phyloP scores from a whole-genome alignment of 2,888 invertebrate genomes.

The Acleris cristana region DNA sequence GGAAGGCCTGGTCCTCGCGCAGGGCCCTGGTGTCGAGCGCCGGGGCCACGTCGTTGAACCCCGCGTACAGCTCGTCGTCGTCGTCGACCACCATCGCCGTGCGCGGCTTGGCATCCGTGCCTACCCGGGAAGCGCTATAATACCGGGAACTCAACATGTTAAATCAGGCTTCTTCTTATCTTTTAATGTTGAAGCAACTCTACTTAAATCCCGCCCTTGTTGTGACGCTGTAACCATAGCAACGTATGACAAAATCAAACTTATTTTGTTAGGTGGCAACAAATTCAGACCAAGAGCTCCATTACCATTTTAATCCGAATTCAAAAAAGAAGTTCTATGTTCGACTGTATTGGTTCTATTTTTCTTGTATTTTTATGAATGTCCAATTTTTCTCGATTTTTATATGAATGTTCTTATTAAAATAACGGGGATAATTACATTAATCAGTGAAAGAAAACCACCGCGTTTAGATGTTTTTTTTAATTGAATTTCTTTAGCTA shows the following conservation, averaged over 20 bases:
- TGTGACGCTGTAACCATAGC: slow-evolving; percentile 76
- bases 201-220: slow-evolving; percentile 50
- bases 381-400: too few relatives aligned
- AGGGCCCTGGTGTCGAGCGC: slow-evolving; percentile 87
- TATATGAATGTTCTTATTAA: too few relatives aligned
- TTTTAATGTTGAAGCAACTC: neutral
- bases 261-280: slow-evolving; percentile 9
- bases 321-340: neutral
- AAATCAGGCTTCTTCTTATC: slow-evolving; percentile 13
- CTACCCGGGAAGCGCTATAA: slow-evolving; percentile 69
- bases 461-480: too few relatives aligned
- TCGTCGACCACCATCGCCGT: slow-evolving; percentile 74
- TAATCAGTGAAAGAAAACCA: too few relatives aligned
- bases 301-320: neutral
- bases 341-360: too few relatives aligned
- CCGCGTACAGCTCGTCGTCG: slow-evolving; percentile 87
- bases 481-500: too few relatives aligned
- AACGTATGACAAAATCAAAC: slow-evolving; percentile 43
- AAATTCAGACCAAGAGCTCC: neutral
- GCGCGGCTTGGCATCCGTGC: slow-evolving; percentile 68
- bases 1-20: slow-evolving; percentile 88
- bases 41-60: slow-evolving; percentile 87
- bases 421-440: too few relatives aligned
- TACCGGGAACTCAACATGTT: slow-evolving; percentile 73
- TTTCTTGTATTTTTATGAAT: too few relatives aligned